A percentile compares a stretch with the other conserved stretches of the same genome.
Evolutionary conservation across 2,113 vertebrate genomes (phyloP).

Genomic region (Phylloscopus whistleri): DNA sequence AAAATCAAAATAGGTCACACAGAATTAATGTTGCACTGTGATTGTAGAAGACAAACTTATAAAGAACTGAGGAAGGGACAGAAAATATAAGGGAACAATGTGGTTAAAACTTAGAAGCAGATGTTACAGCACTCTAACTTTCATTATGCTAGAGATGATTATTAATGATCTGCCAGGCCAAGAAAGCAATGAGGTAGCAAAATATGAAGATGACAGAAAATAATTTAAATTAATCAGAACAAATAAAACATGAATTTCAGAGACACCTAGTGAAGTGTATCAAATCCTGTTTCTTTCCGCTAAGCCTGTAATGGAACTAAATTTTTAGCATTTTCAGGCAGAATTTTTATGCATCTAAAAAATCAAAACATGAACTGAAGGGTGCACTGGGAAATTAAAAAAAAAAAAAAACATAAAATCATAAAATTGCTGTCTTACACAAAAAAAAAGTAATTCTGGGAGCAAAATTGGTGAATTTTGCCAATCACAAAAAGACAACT

Average conservation of each 20-base stretch:
- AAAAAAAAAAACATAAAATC: not conserved
- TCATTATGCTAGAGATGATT: not conserved
- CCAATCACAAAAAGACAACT: not conserved
- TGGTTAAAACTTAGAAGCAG: not conserved
- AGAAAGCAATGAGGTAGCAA: conserved; percentile 7
- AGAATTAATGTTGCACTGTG: not conserved
- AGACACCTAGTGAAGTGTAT: not conserved
- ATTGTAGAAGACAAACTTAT: not conserved
- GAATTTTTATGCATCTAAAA: not conserved
- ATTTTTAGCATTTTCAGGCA: not conserved
- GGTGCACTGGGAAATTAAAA: not conserved
- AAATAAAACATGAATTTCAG: not conserved
- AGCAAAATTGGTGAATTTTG: not conserved
- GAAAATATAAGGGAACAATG: not conserved
- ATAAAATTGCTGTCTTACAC: not conserved
- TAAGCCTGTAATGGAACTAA: not conserved
- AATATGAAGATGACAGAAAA: not conserved
- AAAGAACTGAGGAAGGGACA: not conserved
- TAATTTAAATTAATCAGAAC: conserved; percentile 10
- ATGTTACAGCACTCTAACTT: not conserved
- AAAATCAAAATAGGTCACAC: not conserved
- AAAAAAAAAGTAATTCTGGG: not conserved
- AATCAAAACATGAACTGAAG: not conserved
- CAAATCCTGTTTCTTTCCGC: not conserved
- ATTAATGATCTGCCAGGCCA: not conserved